Evolutionary conservation across 2,113 vertebrate genomes (phyloP), one percentile per base, ranked within the genome.

Genomic region (Urocolius indicus): DNA sequence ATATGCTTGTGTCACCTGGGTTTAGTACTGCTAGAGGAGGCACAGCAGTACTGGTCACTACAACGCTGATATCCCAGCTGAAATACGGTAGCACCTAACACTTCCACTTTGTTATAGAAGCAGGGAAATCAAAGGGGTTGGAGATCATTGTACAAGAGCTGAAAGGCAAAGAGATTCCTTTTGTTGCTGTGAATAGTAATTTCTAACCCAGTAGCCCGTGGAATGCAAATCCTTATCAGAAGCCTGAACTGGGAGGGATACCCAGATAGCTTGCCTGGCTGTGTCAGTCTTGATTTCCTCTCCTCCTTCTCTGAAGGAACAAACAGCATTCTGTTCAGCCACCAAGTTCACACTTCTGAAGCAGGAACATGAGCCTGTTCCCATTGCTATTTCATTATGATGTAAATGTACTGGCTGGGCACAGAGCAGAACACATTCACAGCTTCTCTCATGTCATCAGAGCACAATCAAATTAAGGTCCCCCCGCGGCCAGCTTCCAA

Each of bases 321-420:
- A 80, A 57, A 85, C 11, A 80, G 41, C 77, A 84, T 46, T 81
- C 49, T 55, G 5, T 55, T 66, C 66, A 46, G 41, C 26, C 57
- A 90, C 24, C 11, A 85, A 74, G 12, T 71, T 86, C 59, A 19
- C 32, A 73, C 36, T 91, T 93, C 80, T 66, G 32, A 86, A 81
- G 63, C 23, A 58, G 9, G 8, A 91, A 59, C 7, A 5, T 51
- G 41, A 71, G 24, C 3, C 3, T 49, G n/a, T 78, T 94, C 88
- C 86, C 48, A 84, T 74, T 59, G 85, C 61, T 80, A 71, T 82
- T 89, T 84, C 43, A 71, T 67, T 88, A 63, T 57, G 66, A 78
- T 38, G 34, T 59, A 90, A 95, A 88, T 92, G 52, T 49, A 77
- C 45, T 92, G 80, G 55, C 65, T 72, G 86, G 68, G 54, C 85